Evolutionary conservation across 2,113 vertebrate genomes (phyloP).

Genomic region (Ibidorhyncha struthersii): DNA sequence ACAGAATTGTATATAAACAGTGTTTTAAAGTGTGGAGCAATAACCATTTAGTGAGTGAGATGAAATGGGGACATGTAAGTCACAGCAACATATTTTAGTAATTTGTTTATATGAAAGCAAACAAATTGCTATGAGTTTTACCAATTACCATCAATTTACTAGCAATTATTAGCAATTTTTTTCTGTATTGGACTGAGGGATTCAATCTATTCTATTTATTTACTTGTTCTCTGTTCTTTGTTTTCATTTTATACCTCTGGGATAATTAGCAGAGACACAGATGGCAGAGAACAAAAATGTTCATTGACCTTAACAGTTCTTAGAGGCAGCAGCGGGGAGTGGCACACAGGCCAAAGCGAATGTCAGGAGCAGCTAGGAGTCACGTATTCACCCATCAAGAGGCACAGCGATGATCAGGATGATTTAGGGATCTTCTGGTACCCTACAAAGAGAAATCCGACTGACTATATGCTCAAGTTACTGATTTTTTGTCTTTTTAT

Average conservation of each 20-base stretch:
- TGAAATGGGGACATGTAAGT: conserved; percentile 28
- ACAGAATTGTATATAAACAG: conserved; percentile 30
- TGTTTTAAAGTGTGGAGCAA: conserved; percentile 18
- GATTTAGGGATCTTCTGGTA: not conserved
- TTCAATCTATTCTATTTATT: not conserved
- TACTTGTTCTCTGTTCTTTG: not conserved
- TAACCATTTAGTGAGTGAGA: not conserved
- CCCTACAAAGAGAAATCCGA: not conserved
- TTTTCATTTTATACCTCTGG: not conserved
- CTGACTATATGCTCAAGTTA: not conserved
- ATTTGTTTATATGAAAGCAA: conserved; percentile 43
- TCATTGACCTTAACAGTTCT: not conserved
- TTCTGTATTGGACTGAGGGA: not conserved
- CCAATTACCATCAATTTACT: conserved; percentile 14
- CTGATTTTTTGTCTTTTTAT: accelerated
- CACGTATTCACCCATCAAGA: not conserved
- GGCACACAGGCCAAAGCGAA: not conserved
- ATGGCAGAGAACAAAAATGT: not conserved
- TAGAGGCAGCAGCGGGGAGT: not conserved
- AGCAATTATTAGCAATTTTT: conserved; percentile 6
- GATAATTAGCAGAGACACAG: not conserved
- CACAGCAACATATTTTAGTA: conserved; percentile 55
- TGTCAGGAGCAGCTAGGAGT: not conserved
- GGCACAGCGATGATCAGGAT: not conserved
- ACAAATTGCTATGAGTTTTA: conserved; percentile 10